These are phyloP conservation scores for Hemicordylus capensis DNA, from an alignment of 2,113 vertebrate species.

Conservation along the genomic window DNA sequence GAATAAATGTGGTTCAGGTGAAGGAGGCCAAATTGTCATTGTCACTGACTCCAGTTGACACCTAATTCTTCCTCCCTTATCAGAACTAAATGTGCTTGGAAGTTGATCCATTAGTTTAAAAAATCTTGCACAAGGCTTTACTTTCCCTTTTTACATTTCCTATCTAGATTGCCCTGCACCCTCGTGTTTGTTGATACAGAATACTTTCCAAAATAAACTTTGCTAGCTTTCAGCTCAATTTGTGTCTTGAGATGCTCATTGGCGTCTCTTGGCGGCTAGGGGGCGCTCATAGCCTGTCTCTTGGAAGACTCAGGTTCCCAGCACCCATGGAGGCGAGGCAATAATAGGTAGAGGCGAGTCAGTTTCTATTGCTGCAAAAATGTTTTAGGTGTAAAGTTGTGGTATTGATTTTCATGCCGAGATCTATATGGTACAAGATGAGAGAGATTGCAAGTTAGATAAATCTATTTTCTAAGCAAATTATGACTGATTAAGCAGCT, in stretches of 20 bases:
- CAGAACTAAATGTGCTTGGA: conserved; percentile 5
- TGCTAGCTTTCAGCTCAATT: conserved; percentile 49
- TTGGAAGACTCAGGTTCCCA: conserved; percentile 46
- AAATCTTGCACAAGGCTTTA: not conserved
- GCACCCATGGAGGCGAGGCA: conserved; percentile 25
- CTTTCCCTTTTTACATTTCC: conserved; percentile 26
- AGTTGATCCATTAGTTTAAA: not conserved
- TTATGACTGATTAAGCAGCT: conserved; percentile 62
- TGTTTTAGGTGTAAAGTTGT: conserved; percentile 66
- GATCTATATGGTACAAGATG: conserved; percentile 51
- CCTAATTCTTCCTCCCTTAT: conserved; percentile 17
- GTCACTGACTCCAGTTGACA: not conserved
- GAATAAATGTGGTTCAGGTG: conserved; percentile 4
- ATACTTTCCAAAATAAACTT: conserved; percentile 80
- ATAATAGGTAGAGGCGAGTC: not conserved
- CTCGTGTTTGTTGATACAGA: conserved; percentile 62
- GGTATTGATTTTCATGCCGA: conserved; percentile 69
- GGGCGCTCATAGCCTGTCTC: conserved; percentile 78
- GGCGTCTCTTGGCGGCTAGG: conserved; percentile 73
- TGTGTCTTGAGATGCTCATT: conserved; percentile 45
- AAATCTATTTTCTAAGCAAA: conserved; percentile 64
- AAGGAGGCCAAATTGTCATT: conserved; percentile 40
- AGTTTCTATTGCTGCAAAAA: conserved; percentile 48
- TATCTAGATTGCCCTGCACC: conserved; percentile 40
- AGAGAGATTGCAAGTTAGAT: conserved; percentile 65